Evolutionary conservation across 2,888 invertebrate genomes (phyloP).

Genomic region (Acleris holmiana): DNA sequence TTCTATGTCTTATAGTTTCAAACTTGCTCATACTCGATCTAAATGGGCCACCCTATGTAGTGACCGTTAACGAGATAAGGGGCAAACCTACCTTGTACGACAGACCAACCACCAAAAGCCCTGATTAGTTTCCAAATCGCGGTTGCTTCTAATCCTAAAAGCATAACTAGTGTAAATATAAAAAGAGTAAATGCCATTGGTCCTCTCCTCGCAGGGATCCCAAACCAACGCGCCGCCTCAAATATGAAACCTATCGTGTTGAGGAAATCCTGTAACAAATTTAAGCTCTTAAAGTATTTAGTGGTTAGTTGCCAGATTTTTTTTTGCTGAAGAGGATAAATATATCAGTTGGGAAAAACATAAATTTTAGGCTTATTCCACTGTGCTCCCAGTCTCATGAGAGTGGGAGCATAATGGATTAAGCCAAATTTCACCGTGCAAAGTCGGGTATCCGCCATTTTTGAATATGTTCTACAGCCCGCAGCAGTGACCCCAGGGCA

Average conservation of each 20-base stretch:
- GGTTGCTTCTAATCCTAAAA: constrained; percentile 50
- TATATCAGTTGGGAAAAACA: not conserved
- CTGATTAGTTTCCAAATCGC: constrained; percentile 59
- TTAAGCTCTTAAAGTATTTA: not conserved
- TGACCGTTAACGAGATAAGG: not conserved
- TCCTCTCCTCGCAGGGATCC: constrained; percentile 54
- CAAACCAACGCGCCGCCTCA: constrained; percentile 56
- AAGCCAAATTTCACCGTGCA: no score
- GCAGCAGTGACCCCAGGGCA: no score
- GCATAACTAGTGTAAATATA: constrained; percentile 47
- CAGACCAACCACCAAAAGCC: constrained; percentile 47
- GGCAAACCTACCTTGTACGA: constrained; percentile 36
- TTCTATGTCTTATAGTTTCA: no score
- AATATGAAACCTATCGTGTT: constrained; percentile 54
- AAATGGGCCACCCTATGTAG: no score
- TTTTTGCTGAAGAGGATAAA: not conserved
- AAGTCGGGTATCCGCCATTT: no score
- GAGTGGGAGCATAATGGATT: no score
- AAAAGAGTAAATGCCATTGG: constrained; percentile 49
- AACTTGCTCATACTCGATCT: no score
- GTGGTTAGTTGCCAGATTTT: not conserved
- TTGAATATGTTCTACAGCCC: no score
- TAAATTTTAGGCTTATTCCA: no score
- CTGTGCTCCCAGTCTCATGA: no score
- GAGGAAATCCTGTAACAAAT: constrained; percentile 57